phyloP scores from a whole-genome alignment of 53 echinoderm and acorn worm genomes.

The Apostichopus leukothele region DNA sequence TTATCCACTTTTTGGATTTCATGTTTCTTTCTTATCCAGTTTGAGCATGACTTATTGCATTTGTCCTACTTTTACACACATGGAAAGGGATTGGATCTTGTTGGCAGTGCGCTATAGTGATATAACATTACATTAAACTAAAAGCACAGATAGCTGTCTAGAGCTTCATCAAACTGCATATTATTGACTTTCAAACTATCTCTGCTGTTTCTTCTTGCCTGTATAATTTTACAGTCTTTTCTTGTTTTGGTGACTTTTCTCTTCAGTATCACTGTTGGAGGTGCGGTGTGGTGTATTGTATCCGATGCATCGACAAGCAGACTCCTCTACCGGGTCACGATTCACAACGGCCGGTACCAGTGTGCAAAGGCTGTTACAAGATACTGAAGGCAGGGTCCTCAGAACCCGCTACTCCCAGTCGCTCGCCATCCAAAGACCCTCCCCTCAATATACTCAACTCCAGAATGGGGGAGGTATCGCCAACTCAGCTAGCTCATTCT shows the following conservation, averaged over 20 bases:
- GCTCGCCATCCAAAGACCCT: constrained; percentile 71
- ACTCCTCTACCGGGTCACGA: constrained; percentile 95
- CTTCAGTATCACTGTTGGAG: constrained; percentile 97
- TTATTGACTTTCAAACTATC: no score
- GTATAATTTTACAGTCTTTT: no score
- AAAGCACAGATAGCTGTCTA: no score
- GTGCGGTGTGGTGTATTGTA: constrained; percentile 97
- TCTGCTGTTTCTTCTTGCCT: no score
- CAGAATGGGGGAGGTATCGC: constrained; percentile 33
- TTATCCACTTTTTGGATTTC: no score
- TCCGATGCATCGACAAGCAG: constrained; percentile 99
- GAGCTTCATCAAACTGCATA: no score
- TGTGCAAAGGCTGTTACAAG: constrained; percentile 95
- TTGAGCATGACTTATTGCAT: no score
- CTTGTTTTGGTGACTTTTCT: background rate
- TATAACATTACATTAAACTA: no score
- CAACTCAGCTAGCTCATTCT: constrained; percentile 37
- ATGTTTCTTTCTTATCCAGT: no score
- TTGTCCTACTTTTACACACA: no score
- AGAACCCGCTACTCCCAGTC: constrained; percentile 70
- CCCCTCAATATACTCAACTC: constrained; percentile 39
- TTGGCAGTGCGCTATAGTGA: no score
- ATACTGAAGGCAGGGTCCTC: constrained; percentile 89
- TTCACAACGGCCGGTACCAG: constrained; percentile 93
- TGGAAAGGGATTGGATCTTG: no score